Conservation (phyloP, 2,113 vertebrate species). For the Pseudopodoces humilis region DNA sequence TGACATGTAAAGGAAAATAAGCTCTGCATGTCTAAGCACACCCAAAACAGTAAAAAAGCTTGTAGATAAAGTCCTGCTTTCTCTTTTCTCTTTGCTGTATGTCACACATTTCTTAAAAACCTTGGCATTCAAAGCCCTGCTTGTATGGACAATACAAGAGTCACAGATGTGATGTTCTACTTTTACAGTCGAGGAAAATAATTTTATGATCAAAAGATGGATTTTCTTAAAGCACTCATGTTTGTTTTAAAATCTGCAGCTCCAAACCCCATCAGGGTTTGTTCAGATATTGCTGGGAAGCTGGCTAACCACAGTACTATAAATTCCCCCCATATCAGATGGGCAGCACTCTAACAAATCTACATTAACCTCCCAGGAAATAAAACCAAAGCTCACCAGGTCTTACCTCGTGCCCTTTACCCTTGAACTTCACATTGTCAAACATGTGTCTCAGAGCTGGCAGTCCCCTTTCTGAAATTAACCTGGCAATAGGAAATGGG, state of each 20-base stretch:
- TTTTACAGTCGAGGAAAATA: neutral
- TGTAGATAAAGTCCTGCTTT: neutral
- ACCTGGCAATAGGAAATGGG: slow-evolving; percentile 69
- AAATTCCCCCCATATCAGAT: rapidly evolving
- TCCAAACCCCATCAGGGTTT: neutral
- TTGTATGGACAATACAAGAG: neutral
- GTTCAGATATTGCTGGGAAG: neutral
- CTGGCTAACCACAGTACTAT: neutral
- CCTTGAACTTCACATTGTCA: slow-evolving; percentile 83
- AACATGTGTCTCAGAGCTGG: slow-evolving; percentile 89
- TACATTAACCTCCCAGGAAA: neutral
- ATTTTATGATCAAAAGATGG: neutral
- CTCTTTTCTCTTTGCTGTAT: neutral
- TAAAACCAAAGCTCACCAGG: neutral
- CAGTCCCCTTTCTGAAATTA: slow-evolving; percentile 89
- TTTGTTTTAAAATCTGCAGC: neutral
- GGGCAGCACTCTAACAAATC: neutral
- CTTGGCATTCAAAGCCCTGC: neutral
- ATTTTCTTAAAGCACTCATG: neutral
- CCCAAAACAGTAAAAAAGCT: neutral
- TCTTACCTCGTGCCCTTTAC: slow-evolving; percentile 93
- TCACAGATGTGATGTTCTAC: neutral
- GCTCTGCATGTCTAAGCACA: neutral
- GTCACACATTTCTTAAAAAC: neutral
- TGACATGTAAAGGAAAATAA: neutral